phyloP scores from a whole-genome alignment of 2,888 invertebrate species.

The Allophyes oxyacanthae region DNA sequence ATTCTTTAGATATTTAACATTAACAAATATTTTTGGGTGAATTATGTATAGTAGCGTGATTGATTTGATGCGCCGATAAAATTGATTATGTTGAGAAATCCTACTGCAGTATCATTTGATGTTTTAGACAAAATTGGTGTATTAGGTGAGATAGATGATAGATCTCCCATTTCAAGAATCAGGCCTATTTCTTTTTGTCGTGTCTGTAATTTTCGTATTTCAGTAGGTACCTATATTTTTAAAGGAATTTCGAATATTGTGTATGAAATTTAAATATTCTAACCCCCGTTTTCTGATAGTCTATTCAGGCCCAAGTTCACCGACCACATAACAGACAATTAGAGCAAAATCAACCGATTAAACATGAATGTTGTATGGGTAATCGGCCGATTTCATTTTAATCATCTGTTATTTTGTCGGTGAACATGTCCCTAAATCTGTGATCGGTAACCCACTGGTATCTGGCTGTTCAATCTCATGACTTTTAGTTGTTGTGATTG shows the following conservation, averaged over 20 bases:
- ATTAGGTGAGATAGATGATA: slow-evolving; percentile 1
- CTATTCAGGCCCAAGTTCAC: too few relatives aligned
- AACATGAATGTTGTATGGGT: too few relatives aligned
- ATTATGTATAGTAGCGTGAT: slow-evolving; percentile 10
- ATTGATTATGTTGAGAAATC: too few relatives aligned
- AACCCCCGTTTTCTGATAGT: too few relatives aligned
- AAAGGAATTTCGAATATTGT: background rate
- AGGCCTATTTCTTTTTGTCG: background rate
- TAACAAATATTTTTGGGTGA: background rate
- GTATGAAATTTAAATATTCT: background rate
- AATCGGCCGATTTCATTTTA: too few relatives aligned
- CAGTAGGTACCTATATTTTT: slow-evolving; percentile 5
- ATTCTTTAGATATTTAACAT: background rate
- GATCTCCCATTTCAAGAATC: background rate
- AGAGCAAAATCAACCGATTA: too few relatives aligned
- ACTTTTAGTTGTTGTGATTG: too few relatives aligned
- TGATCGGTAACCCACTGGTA: too few relatives aligned
- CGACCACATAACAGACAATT: too few relatives aligned
- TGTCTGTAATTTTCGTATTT: slow-evolving; percentile 5
- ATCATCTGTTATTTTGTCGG: too few relatives aligned
- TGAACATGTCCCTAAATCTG: too few relatives aligned
- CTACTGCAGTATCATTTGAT: slow-evolving; percentile 8
- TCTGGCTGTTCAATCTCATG: too few relatives aligned
- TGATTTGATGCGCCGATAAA: background rate
- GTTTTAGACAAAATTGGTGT: background rate